Conservation (phyloP, 2,797 vertebrate genomes). For the Okamejei kenojei region DNA sequence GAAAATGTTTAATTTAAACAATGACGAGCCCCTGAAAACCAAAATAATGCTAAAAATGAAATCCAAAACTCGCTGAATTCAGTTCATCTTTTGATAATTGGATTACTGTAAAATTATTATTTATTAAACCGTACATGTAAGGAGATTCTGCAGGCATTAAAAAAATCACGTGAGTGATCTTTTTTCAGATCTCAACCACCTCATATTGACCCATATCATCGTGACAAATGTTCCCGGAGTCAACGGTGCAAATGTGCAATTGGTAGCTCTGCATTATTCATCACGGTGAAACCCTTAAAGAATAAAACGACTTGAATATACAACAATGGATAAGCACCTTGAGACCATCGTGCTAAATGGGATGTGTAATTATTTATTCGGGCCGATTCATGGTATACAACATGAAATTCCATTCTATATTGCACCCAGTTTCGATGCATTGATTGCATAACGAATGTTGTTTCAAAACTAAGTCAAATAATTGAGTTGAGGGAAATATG, state of each 20-base stretch:
- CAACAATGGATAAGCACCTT: neutral
- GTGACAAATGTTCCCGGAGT: neutral
- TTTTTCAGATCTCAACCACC: neutral
- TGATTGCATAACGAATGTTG: neutral
- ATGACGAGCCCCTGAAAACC: neutral
- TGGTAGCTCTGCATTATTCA: conserved; percentile 22
- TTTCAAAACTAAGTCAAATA: neutral
- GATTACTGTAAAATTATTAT: neutral
- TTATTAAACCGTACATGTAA: neutral
- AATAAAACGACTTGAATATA: neutral
- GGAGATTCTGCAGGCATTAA: neutral
- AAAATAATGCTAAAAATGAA: neutral
- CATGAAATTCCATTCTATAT: neutral
- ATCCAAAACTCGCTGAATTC: neutral
- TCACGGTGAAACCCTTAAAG: neutral
- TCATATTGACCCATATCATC: neutral
- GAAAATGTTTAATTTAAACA: neutral
- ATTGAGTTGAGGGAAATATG: neutral
- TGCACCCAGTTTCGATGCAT: neutral
- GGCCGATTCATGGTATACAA: neutral
- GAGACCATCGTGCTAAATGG: neutral
- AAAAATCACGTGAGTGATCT: neutral
- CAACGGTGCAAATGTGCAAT: neutral
- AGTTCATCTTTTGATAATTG: neutral
- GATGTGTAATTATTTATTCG: neutral